Evolutionary conservation across 2,888 invertebrate species (phyloP), one percentile per base, ranked within the genome.

Genomic region (Anaspis maculata): DNA sequence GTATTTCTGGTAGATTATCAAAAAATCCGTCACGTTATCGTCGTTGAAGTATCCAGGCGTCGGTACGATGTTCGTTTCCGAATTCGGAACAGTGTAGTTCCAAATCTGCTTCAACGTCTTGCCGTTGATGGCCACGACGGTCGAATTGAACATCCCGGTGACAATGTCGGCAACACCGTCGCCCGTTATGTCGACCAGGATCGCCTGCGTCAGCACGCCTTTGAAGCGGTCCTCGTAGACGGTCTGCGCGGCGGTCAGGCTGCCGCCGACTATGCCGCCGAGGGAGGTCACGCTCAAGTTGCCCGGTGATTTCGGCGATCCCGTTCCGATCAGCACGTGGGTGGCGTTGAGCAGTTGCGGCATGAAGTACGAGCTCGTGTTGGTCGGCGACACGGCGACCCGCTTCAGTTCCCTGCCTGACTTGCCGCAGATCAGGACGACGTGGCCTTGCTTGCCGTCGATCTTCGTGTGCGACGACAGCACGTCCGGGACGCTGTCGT

Each of bases 11-110:
- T 65, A 83, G 47, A 83, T 82, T 1, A 88, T 72, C 65, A 86
- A 70, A 54, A 88, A 83, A 60, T 88, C 88, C 0, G 85, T 83
- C 3, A 80, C 62, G 45, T 78, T 72, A 52, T 87, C 87, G 44
- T 76, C 74, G 57, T 86, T 82, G 52, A 79, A 88, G 60, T 77
- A 85, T 1, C 83, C 86, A 2, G 83, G 83, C 7, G 83, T 78
- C 23, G 86, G 84, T 29, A 82, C 75, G 50, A 83, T 82, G 49
- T 81, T 79, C 7, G 81, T 75, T 62, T 84, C 81, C 3, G 82
- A 74, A 51, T 67, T 60, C 1, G 77, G 73, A 39, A 81, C 70
- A 0, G 77, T 73, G 45, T 73, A 79, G 46, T 81, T 83, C 87
- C 87, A 87, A n/a, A 87, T 56, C 48, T 73, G 70, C 25, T 70